Conservation (phyloP, 2,797 vertebrate genomes). For the Acanthornis magna region DNA sequence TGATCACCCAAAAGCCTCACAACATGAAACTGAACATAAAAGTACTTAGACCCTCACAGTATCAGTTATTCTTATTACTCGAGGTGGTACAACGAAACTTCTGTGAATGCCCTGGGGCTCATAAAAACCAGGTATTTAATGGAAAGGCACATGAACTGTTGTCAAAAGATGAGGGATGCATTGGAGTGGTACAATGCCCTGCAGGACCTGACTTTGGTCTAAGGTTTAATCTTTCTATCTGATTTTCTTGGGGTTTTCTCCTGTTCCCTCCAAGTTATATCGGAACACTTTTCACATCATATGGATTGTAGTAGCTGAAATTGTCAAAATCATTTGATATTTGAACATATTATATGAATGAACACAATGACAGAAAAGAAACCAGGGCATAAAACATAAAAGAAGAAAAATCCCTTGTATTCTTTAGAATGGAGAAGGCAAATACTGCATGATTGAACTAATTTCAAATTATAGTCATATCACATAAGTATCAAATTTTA, state of each 20-base stretch:
- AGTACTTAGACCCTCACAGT: not conserved
- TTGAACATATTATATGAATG: not conserved
- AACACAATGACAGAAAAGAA: not conserved
- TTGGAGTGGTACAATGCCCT: not conserved
- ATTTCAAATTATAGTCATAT: not conserved
- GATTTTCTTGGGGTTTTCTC: not conserved
- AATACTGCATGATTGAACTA: not conserved
- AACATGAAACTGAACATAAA: not conserved
- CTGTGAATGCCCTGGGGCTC: not conserved
- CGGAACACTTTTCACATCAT: not conserved
- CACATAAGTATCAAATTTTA: not conserved
- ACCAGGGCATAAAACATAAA: not conserved
- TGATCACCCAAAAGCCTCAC: not conserved
- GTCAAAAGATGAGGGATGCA: not conserved
- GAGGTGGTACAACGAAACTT: not conserved
- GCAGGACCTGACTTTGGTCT: not conserved
- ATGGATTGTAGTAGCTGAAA: not conserved
- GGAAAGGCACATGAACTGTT: not conserved
- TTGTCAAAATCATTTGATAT: not conserved
- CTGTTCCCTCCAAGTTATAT: not conserved
- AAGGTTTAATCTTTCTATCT: not conserved
- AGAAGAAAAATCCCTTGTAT: not conserved
- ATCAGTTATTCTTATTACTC: not conserved
- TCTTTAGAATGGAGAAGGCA: not conserved
- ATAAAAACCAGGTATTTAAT: not conserved